Conservation (phyloP, 2,888 invertebrate genomes). For the Amphipyra berbera region DNA sequence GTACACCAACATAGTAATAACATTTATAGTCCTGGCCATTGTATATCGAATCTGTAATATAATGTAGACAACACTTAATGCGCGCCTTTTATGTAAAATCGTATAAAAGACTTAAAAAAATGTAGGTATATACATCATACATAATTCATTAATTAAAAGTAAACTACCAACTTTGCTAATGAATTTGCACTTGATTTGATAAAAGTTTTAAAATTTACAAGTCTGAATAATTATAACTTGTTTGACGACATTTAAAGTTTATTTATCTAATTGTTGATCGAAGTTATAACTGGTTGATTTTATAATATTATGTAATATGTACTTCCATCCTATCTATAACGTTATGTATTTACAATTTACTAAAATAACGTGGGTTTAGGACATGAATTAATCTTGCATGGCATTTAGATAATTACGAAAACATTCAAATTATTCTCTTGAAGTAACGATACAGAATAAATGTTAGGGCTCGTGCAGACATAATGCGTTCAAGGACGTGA, state of each 20-base stretch:
- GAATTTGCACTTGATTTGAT: background rate
- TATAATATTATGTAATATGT: slow-evolving; percentile 10
- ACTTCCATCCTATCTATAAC: background rate
- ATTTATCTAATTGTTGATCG: background rate
- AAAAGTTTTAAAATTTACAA: background rate
- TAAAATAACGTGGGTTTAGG: background rate
- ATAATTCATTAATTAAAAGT: background rate
- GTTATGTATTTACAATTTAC: background rate
- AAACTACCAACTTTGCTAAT: background rate
- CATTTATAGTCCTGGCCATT: background rate
- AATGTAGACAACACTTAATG: background rate
- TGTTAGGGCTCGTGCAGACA: too few relatives aligned
- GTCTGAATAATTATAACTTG: slow-evolving; percentile 7
- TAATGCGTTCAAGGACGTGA: too few relatives aligned
- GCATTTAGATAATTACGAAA: too few relatives aligned
- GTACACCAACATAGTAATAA: background rate
- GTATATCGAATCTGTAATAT: background rate
- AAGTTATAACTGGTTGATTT: slow-evolving; percentile 2
- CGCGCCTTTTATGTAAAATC: background rate
- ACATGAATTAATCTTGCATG: background rate
- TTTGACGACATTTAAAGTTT: slow-evolving; percentile 4
- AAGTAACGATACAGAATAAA: too few relatives aligned
- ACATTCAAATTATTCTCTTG: too few relatives aligned
- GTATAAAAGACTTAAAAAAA: background rate
- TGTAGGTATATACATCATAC: background rate